These are phyloP conservation scores for cat (Felis catus) DNA, from an alignment of 2,113 vertebrate genomes.

Conservation along the genomic window DNA sequence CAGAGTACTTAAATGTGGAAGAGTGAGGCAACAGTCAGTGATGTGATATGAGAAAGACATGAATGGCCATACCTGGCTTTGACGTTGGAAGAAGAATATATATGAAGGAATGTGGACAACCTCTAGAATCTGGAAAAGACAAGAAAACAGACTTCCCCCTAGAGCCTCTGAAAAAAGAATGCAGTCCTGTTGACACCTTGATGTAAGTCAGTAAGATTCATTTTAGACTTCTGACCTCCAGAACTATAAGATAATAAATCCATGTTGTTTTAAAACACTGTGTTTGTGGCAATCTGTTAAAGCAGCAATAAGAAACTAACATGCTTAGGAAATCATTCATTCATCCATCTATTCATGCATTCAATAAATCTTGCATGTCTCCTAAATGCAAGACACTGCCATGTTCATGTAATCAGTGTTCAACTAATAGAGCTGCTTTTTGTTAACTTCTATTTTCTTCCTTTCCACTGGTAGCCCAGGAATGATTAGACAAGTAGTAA, in stretches of 20 bases:
- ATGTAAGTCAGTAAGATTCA: background rate
- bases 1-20: background rate
- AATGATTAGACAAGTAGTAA: background rate
- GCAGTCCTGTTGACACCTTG: background rate
- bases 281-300: background rate
- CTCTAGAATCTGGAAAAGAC: background rate
- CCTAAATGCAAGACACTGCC: background rate
- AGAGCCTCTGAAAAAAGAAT: background rate
- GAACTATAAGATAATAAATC: background rate
- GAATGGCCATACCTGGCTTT: background rate
- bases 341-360: background rate
- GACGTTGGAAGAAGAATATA: background rate
- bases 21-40: background rate
- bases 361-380: background rate
- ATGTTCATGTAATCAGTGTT: background rate
- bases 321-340: background rate
- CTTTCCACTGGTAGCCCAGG: background rate
- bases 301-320: background rate
- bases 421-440: background rate
- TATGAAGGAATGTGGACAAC: background rate
- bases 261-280: background rate
- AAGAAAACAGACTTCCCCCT: background rate
- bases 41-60: background rate
- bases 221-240: background rate
- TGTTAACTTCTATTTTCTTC: background rate